These are phyloP conservation scores for Antennarius maculatus DNA, from an alignment of 2,797 vertebrate species.

Conservation along the genomic window DNA sequence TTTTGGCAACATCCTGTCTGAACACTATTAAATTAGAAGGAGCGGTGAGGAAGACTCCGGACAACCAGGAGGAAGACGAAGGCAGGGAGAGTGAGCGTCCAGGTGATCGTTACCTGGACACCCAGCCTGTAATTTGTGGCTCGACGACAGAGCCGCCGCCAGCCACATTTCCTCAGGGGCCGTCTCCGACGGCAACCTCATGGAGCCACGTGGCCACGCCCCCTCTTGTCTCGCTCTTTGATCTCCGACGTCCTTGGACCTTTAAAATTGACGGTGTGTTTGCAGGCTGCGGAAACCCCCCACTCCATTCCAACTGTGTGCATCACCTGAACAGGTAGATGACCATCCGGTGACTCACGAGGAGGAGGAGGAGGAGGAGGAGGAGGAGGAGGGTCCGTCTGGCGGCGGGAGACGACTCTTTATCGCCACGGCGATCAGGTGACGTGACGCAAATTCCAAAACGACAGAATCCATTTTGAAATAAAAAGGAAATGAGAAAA, in stretches of 20 bases:
- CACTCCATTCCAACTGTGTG: slow-evolving; percentile 5
- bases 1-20: too few species aligned
- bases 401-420: neutral
- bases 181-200: slow-evolving; percentile 53
- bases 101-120: slow-evolving; percentile 69
- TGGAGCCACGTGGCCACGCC: slow-evolving; percentile 57
- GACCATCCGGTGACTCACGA: slow-evolving; percentile 25
- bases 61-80: slow-evolving; percentile 28
- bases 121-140: slow-evolving; percentile 70
- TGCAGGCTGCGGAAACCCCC: slow-evolving; percentile 31
- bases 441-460: neutral
- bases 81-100: slow-evolving; percentile 44
- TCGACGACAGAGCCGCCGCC: slow-evolving; percentile 40
- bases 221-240: slow-evolving; percentile 56
- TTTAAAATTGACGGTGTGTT: slow-evolving; percentile 57
- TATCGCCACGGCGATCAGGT: neutral
- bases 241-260: slow-evolving; percentile 49
- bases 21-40: too few species aligned
- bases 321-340: slow-evolving; percentile 51
- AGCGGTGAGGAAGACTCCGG: slow-evolving; percentile 3
- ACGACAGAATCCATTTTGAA: neutral
- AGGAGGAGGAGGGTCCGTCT: neutral
- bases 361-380: neutral
- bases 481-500: neutral
- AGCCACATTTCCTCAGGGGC: slow-evolving; percentile 54